Conservation (phyloP, 2,797 vertebrate genomes). For the Platyrinchus mystaceus region DNA sequence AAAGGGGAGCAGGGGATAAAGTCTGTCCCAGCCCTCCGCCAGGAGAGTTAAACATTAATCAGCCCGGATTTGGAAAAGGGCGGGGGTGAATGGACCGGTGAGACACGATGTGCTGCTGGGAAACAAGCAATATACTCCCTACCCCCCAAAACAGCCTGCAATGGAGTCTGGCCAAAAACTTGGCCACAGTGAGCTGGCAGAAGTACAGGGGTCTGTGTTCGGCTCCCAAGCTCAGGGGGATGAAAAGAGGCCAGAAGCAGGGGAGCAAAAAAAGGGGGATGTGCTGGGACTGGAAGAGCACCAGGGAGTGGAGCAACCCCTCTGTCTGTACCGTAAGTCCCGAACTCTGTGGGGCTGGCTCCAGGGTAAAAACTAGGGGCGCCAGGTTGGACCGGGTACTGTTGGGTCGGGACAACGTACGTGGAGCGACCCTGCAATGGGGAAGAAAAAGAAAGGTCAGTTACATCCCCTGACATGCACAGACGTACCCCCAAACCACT, state of each 20-base stretch:
- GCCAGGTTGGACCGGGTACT: constrained; percentile 89
- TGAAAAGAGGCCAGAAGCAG: neutral
- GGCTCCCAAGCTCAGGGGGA: fast-evolving
- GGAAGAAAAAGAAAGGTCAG: neutral
- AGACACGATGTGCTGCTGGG: neutral
- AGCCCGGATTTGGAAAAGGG: neutral
- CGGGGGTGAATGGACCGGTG: neutral
- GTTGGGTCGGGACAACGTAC: constrained; percentile 90
- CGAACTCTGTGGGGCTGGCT: constrained; percentile 92
- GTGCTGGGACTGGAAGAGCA: neutral
- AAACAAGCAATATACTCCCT: neutral
- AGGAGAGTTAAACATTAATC: constrained; percentile 57
- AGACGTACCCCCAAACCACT: neutral
- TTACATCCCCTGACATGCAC: neutral
- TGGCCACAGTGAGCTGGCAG: neutral
- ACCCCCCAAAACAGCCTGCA: neutral
- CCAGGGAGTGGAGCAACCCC: fast-evolving
- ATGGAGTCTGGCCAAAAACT: neutral
- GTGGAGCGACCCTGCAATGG: constrained; percentile 82
- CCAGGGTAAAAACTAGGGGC: constrained; percentile 91
- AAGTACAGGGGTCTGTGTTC: neutral
- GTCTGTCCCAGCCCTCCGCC: neutral
- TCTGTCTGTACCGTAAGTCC: constrained; percentile 86
- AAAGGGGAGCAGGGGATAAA: constrained; percentile 27
- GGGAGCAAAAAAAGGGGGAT: fast-evolving